These are phyloP conservation scores for Tenebrio molitor DNA, from an alignment of 1,140 invertebrate species.

Conservation along the genomic window DNA sequence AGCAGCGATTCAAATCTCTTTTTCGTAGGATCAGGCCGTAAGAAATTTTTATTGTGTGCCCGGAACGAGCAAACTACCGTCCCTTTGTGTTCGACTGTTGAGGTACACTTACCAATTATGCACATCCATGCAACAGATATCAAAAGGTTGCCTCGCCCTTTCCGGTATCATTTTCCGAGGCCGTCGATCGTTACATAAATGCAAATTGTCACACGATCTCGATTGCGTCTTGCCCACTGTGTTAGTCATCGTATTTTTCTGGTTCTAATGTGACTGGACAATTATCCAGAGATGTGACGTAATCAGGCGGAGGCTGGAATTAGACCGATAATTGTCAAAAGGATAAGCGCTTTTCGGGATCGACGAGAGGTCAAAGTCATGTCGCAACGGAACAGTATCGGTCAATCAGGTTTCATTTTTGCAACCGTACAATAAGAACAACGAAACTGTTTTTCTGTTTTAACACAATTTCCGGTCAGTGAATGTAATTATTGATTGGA, in stretches of 20 bases:
- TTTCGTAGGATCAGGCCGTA: too few relatives aligned
- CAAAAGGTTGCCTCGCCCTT: conserved; percentile 25
- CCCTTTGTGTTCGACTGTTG: conserved; percentile 1
- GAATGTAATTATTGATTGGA: conserved; percentile 36
- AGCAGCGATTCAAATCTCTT: too few relatives aligned
- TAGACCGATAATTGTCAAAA: conserved; percentile 32
- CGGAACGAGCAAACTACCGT: too few relatives aligned
- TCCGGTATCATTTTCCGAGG: conserved; percentile 39
- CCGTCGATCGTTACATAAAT: conserved; percentile 33
- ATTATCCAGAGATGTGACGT: conserved; percentile 29
- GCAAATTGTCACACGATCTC: conserved; percentile 30
- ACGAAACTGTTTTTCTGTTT: conserved; percentile 24
- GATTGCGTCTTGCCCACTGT: conserved; percentile 34
- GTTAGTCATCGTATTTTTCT: conserved; percentile 28
- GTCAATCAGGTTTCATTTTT: not conserved
- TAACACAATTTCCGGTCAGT: conserved; percentile 22
- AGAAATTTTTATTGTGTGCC: too few relatives aligned
- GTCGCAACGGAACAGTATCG: not conserved
- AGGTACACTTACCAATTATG: not conserved
- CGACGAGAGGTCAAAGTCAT: conserved; percentile 10
- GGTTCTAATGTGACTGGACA: not conserved
- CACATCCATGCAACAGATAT: conserved; percentile 24
- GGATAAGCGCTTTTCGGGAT: not conserved
- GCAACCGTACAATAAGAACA: not conserved
- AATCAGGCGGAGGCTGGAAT: conserved; percentile 29